phyloP scores from a whole-genome alignment of 2,888 invertebrate genomes.

The Elysia crispata region DNA sequence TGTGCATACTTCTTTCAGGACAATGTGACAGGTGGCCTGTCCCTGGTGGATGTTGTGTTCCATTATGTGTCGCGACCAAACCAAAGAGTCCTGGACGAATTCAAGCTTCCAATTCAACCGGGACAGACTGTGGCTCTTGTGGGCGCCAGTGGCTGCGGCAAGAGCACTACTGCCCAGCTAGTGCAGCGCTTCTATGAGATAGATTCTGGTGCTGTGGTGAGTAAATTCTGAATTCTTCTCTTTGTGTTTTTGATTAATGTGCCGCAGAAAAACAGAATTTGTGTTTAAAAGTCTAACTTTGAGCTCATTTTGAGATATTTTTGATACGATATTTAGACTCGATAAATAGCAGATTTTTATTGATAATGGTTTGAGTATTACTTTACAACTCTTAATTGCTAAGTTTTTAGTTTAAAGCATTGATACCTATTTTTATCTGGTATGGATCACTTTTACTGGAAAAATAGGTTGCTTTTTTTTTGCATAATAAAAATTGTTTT shows the following conservation, averaged over 20 bases:
- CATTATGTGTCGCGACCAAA: constrained; percentile 71
- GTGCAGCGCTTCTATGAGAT: constrained; percentile 88
- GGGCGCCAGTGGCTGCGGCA: constrained; percentile 91
- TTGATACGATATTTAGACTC: too few relatives aligned
- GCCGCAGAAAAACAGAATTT: not conserved
- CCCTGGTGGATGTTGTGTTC: constrained; percentile 64
- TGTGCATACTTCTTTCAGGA: constrained; percentile 54
- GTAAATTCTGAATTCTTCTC: too few relatives aligned
- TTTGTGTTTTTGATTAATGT: too few relatives aligned
- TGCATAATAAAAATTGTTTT: too few relatives aligned
- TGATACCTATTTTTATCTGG: too few relatives aligned
- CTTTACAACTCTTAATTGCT: too few relatives aligned
- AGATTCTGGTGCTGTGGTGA: constrained; percentile 57
- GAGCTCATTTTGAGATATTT: too few relatives aligned
- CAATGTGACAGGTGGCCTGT: constrained; percentile 54
- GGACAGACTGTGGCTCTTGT: constrained; percentile 77
- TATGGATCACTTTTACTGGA: too few relatives aligned
- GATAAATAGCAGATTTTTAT: too few relatives aligned
- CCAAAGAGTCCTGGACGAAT: constrained; percentile 70
- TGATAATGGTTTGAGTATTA: too few relatives aligned
- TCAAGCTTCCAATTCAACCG: constrained; percentile 73
- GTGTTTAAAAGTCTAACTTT: not conserved
- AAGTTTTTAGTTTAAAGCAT: too few relatives aligned
- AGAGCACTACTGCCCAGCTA: constrained; percentile 91
- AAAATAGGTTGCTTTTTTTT: too few relatives aligned